Evolutionary conservation across 2,113 vertebrate genomes (phyloP).

Genomic region (Solenodon paradoxus): DNA sequence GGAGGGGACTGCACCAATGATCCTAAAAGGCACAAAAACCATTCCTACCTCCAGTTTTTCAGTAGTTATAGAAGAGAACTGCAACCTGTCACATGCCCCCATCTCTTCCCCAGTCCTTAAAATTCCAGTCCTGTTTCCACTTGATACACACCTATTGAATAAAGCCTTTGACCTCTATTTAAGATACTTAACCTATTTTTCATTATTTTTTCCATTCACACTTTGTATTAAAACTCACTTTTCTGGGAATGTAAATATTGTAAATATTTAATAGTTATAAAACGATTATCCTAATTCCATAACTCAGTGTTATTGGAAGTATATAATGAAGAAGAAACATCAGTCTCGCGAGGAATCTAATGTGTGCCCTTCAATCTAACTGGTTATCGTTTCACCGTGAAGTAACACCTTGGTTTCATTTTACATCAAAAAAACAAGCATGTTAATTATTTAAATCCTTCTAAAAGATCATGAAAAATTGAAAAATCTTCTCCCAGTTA

Average conservation of each 20-base stretch:
- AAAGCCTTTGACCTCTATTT: background rate
- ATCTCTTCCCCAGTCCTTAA: background rate
- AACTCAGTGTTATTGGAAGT: background rate
- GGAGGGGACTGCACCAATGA: background rate
- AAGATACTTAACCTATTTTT: background rate
- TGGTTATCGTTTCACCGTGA: background rate
- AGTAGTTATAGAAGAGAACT: background rate
- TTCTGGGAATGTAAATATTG: background rate
- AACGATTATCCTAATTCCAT: background rate
- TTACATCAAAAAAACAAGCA: background rate
- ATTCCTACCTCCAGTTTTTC: background rate
- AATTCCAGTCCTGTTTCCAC: background rate
- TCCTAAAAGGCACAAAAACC: background rate
- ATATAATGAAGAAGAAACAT: background rate
- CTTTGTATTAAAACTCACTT: background rate
- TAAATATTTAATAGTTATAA: constrained; percentile 2
- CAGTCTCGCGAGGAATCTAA: background rate
- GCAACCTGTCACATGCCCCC: background rate
- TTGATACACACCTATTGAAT: background rate
- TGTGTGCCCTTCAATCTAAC: background rate
- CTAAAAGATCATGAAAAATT: background rate
- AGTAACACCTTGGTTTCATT: background rate
- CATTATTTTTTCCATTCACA: background rate
- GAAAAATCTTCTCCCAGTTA: too few relatives aligned
- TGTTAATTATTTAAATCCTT: background rate